These are phyloP conservation scores for Drymodes brunneopygia DNA, from an alignment of 2,113 vertebrate genomes.

Conservation along the genomic window DNA sequence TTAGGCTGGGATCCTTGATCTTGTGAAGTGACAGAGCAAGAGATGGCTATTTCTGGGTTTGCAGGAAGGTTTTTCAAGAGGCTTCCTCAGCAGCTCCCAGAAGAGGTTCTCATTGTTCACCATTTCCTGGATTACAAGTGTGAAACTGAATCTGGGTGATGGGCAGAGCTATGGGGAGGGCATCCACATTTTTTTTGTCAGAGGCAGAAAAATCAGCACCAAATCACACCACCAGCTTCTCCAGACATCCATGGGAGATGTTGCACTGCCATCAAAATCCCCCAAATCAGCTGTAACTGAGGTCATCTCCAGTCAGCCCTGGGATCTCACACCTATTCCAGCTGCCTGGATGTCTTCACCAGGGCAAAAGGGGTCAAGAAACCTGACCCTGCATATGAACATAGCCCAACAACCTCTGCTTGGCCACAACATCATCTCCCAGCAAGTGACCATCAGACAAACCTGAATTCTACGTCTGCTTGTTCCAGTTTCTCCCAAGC, in stretches of 20 bases:
- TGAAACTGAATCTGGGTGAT: fast-evolving
- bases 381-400: background rate
- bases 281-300: fast-evolving
- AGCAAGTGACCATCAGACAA: background rate
- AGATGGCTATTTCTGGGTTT: background rate
- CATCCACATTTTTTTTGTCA: background rate
- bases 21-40: background rate
- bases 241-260: background rate
- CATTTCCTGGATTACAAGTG: fast-evolving
- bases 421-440: background rate
- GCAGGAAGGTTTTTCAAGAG: background rate
- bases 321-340: background rate
- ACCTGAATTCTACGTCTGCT: fast-evolving
- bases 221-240: background rate
- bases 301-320: background rate
- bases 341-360: background rate
- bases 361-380: background rate
- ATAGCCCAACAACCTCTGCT: background rate
- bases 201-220: background rate
- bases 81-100: background rate
- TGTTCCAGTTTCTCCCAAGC: background rate
- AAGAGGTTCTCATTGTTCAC: background rate
- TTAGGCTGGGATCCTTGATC: background rate
- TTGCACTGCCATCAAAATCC: background rate
- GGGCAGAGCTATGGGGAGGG: background rate